Percentiles rank a stretch among this genome's conserved stretches.
Evolutionary conservation across 2,113 vertebrate species (phyloP).

Genomic region (Corythoichthys haematopterus): DNA sequence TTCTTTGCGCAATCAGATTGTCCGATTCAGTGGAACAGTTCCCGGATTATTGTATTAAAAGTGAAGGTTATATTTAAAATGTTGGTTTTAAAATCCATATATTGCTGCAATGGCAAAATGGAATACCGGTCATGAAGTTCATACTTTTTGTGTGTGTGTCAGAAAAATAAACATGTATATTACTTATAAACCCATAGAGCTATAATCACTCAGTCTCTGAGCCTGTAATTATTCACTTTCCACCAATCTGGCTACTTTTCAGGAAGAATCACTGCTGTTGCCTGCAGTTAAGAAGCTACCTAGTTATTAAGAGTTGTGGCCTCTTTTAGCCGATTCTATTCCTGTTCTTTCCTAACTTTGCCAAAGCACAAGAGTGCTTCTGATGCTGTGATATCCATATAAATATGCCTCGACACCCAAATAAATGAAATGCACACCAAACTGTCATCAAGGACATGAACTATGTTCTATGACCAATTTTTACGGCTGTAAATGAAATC

Average conservation of each 20-base stretch:
- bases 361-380: conserved; percentile 15
- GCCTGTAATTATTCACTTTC: conserved; percentile 73
- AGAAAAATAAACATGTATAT: conserved; percentile 59
- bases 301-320: conserved; percentile 65
- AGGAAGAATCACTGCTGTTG: conserved; percentile 47
- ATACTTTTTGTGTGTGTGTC: conserved; percentile 39
- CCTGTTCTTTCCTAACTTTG: conserved; percentile 27
- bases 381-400: not conserved
- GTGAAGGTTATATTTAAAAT: conserved; percentile 4
- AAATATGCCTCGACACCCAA: conserved; percentile 5
- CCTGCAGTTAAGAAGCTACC: conserved; percentile 67
- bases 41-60: conserved; percentile 11
- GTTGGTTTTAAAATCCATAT: conserved; percentile 12
- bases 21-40: not conserved
- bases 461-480: not conserved
- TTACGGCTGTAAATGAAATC: conserved; percentile 7
- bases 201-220: conserved; percentile 66
- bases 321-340: conserved; percentile 58
- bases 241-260: conserved; percentile 60
- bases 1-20: not conserved
- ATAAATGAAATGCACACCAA: conserved; percentile 12
- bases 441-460: conserved; percentile 11
- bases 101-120: conserved; percentile 41
- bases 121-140: conserved; percentile 29
- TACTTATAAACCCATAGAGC: conserved; percentile 56